Conservation (phyloP, 2,113 vertebrate genomes). For the Parotia lawesii region DNA sequence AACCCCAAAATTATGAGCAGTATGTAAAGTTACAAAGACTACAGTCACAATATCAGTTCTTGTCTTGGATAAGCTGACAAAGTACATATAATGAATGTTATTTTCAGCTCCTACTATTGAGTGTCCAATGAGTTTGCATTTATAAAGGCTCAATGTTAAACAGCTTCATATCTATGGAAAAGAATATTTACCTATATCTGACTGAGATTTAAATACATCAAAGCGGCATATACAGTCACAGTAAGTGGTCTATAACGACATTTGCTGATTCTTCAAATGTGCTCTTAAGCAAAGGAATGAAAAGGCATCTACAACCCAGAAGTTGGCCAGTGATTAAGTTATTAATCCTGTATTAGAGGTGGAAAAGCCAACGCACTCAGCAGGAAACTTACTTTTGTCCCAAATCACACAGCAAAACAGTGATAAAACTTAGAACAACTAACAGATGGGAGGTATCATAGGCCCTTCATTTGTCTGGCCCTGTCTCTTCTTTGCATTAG, state of each 20-base stretch:
- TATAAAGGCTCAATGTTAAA: background rate
- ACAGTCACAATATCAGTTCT: background rate
- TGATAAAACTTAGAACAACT: background rate
- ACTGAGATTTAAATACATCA: background rate
- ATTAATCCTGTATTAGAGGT: background rate
- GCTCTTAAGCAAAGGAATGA: background rate
- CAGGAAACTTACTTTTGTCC: background rate
- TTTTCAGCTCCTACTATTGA: background rate
- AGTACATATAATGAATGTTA: background rate
- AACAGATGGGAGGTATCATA: rapidly evolving
- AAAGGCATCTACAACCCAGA: background rate
- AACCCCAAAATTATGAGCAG: background rate
- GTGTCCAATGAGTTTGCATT: background rate
- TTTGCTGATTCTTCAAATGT: background rate
- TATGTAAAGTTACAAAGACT: background rate
- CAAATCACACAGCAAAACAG: background rate
- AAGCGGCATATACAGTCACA: background rate
- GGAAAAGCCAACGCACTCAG: background rate
- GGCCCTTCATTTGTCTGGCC: background rate
- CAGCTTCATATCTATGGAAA: background rate
- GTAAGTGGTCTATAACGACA: background rate
- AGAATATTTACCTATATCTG: background rate
- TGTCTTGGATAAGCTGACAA: background rate
- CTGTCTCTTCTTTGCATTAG: background rate
- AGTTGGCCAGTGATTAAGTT: background rate